phyloP scores from a whole-genome alignment of 2,113 vertebrate species.

The Micronisus gabar region DNA sequence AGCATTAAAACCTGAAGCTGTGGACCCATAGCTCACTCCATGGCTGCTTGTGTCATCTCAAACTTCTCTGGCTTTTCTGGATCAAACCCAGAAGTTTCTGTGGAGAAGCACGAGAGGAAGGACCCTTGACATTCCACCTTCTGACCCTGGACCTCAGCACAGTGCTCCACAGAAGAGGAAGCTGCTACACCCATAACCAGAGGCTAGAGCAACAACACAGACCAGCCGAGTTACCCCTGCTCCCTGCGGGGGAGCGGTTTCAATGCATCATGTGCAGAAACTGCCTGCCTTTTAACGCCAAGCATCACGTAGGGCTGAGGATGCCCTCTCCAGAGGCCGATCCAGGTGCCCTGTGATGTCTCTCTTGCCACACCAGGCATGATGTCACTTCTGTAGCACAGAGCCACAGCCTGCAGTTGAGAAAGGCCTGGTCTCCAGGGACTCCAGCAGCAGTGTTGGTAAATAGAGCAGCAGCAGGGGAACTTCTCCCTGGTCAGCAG shows the following conservation, averaged over 20 bases:
- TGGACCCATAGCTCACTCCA: fast-evolving
- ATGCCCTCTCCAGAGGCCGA: background rate
- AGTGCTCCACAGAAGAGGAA: background rate
- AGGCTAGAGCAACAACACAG: background rate
- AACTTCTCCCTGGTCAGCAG: background rate
- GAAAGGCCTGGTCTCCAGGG: background rate
- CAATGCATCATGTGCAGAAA: background rate
- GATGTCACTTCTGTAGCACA: background rate
- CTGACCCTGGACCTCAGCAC: background rate
- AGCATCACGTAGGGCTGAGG: background rate
- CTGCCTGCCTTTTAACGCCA: background rate
- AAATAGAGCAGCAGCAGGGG: background rate
- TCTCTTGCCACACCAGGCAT: background rate
- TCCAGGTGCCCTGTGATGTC: background rate
- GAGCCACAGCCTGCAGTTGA: background rate
- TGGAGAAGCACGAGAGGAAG: background rate
- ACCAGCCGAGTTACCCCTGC: fast-evolving
- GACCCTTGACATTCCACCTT: background rate
- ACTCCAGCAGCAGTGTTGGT: background rate
- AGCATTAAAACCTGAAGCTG: background rate
- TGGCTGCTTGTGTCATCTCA: background rate
- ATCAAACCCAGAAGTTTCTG: background rate
- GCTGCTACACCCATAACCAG: background rate
- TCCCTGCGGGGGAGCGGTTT: fast-evolving
- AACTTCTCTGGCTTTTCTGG: background rate